These are phyloP conservation scores for Alethe diademata DNA, from an alignment of 2,113 vertebrate species.

Conservation along the genomic window DNA sequence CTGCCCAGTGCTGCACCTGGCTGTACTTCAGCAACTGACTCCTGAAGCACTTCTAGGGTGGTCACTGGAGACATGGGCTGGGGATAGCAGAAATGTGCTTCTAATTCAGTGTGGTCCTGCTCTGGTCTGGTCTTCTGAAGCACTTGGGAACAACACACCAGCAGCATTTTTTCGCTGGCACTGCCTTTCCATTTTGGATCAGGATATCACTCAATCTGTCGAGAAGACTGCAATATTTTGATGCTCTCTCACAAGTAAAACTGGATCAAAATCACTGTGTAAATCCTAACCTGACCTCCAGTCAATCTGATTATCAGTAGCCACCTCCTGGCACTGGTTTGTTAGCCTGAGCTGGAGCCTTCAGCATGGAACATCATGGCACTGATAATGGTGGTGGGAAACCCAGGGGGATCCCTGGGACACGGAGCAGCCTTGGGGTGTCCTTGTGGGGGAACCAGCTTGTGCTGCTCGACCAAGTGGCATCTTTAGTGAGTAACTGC, in stretches of 20 bases:
- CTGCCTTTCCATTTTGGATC: background rate
- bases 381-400: accelerated
- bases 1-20: background rate
- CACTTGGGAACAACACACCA: background rate
- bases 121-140: background rate
- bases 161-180: background rate
- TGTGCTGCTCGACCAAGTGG: background rate
- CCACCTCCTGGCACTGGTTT: background rate
- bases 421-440: background rate
- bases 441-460: background rate
- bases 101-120: background rate
- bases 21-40: background rate
- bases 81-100: background rate
- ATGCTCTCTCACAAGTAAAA: background rate
- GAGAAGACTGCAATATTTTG: background rate
- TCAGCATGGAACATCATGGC: background rate
- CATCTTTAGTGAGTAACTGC: background rate
- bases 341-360: background rate
- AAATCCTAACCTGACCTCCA: background rate
- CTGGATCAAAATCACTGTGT: background rate
- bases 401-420: background rate
- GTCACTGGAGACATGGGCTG: accelerated
- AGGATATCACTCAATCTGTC: background rate
- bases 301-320: background rate
- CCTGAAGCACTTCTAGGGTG: background rate